Base-by-base conservation (phyloP, 2,797 vertebrate species). In the Gymnodraco acuticeps region DNA sequence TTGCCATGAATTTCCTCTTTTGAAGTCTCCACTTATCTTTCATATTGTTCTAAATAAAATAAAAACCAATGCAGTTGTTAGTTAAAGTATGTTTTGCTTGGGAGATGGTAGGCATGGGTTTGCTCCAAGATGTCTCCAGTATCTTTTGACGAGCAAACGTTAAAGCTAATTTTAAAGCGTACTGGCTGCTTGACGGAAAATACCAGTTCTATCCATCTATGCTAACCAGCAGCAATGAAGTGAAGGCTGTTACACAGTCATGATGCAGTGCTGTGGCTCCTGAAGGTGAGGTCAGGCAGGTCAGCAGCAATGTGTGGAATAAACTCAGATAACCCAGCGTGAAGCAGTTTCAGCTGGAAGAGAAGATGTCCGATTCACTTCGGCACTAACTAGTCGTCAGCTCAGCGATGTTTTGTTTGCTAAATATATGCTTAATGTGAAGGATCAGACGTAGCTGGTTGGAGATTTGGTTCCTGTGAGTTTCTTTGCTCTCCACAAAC, bases 271-370 rank as follows among this genome's bases (percentile, higher is more conserved):
- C 58, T 53, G 10, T 2, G 41, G 64, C 45, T 86, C 46, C 70
- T 31, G 64, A 63, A 64, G 42, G 27, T 45, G 53, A 75, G 79
- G 71, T 75, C 67, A 68, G 48, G 12, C 59, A 48, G 73, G 70
- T 71, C 80, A 60, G 64, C 59, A 41, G 54, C 56, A 33, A 51
- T 10, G 55, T 45, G 58, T 41, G 33, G 46, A 50, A 23, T 27
- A 46, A 65, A 60, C 31, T 0, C 20, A 70, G 33, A 27, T 8
- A 74, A 58, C 48, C 45, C 41, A 50, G 62, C 56, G 2, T 59
- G 50, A 38, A 65, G 50, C 38, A 10, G 61, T 48, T 70, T 73
- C 43, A 38, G 75, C 75, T 74, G 69, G 52, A 69, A 76, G 70
- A 10, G 9, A 38, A 45, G 7, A 11, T 11, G 38, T 70, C 54